Base-by-base conservation (phyloP, 2,888 invertebrate species). In the Stenichneumon culpator region DNA sequence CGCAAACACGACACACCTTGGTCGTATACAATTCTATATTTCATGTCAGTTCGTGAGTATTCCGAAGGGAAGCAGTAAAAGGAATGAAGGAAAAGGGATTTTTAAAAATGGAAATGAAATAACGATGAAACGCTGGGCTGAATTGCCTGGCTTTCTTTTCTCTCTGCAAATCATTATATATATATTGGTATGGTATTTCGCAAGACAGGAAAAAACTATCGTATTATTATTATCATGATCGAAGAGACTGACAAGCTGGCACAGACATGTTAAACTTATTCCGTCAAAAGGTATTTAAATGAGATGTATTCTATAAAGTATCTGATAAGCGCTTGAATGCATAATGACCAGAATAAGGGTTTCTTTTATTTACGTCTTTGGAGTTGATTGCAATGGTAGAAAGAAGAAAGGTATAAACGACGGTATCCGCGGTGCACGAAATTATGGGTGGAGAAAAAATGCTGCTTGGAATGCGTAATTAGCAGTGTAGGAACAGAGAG, bases 201-300 rank as follows among this genome's bases (percentile, higher is more conserved):
- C 0, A 54, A 44, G 7, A 22, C 2, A 5, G 60, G 60, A 69
- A 9, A 25, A 6, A 57, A 81, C 39, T 32, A 16, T 28, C 63
- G 63, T 28, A 28, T 63, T 14, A 11, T 9, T 7, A 22, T 14
- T 3, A 54, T 50, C 6, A 52, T 44, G 28, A 67, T 32, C 50
- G 57, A 69, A 72, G 57, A 7, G 32, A 28, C n/a, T 36, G 70
- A 60, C 19, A 11, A 77, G 14, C 16, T 3, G 54, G 11, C 7
- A 65, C 25, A 14, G 44, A 65, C 16, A 75, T 79, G 83, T 79
- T 69, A 63, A 79, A 75, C 25, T 36, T 63, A 54, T 70, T 65
- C 57, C 36, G 54, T 11, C 32, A n/a, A 65, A 79, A 83, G 83
- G 79, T 83, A 83, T 75, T 63, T 11, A 16, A n/a, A 14, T 28